Evolutionary conservation across 92 coral and sea anemone genomes (phyloP), one percentile per base, ranked within the genome.

Genomic region (Siderastrea radians): DNA sequence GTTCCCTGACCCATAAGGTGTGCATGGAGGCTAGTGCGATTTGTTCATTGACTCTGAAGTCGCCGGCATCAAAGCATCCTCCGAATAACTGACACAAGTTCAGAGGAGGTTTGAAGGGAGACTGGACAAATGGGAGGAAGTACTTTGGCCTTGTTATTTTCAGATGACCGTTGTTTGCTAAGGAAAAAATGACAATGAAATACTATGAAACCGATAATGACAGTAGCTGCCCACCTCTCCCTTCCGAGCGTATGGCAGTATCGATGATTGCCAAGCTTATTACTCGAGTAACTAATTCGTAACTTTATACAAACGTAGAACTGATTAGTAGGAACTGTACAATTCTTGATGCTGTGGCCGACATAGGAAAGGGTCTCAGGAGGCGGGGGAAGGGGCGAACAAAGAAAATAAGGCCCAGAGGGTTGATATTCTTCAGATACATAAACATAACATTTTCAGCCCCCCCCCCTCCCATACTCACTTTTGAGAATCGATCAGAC

Each of bases 61-160:
- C 99, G 3, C 99, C 99, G 1, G 99, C 99, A 52, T 96, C 96
- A 62, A 90, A 97, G 69, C 99, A 97, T 2, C 99, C 99, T 9
- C 98, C 99, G 17, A 92, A 92, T 65, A 92, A 89, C 57, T 94
- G 96, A 65, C 99, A 97, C 55, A 97, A 91, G 80, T 96, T 97
- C 60, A 92, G 72, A 13, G 99, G 99, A 45, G 99, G 95, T 51
- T 94, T 92, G 19, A 95, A 90, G 8, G 98, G 93, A 8, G 92
- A 77, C 73, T 97, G 83, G 72, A 94, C 78, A 74, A 84, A 90
- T 15, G 99, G 99, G 17, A 97, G 92, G 19, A 97, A 79, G 72
- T 96, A 94, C 50, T 83, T 80, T 1, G 90, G 82, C 9, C 97
- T 87, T 12, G 94, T 79, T 62, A 91, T 17, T 53, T 89, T 87